These are phyloP conservation scores for Rhodeus uyekii DNA, from an alignment of 2,797 vertebrate species.

Conservation along the genomic window DNA sequence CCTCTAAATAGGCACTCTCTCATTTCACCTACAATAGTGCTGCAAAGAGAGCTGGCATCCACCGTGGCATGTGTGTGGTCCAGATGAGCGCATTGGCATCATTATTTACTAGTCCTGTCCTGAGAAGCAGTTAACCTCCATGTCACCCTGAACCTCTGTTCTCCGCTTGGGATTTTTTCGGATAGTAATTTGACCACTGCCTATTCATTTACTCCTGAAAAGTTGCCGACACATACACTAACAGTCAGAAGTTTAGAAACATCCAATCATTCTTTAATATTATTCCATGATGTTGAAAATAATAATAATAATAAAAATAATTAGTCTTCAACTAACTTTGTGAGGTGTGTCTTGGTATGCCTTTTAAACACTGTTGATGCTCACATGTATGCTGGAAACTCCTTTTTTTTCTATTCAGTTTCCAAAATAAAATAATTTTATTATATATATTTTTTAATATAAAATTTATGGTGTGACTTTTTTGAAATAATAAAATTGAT, in stretches of 20 bases:
- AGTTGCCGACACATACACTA: background rate
- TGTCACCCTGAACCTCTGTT: slow-evolving; percentile 18
- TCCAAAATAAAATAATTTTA: background rate
- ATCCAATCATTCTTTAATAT: background rate
- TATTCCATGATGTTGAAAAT: background rate
- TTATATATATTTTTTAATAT: too few relatives aligned
- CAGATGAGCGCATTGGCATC: background rate
- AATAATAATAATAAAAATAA: background rate
- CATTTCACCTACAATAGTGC: background rate
- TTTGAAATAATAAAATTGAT: background rate
- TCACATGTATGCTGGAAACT: background rate
- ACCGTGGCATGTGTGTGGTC: slow-evolving; percentile 29
- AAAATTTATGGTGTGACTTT: too few relatives aligned
- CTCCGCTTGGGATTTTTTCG: background rate
- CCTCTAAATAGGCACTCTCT: slow-evolving; percentile 25
- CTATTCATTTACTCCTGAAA: slow-evolving; percentile 19
- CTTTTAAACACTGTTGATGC: background rate
- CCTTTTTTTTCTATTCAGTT: background rate
- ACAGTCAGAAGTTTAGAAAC: background rate
- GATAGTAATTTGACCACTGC: slow-evolving; percentile 11
- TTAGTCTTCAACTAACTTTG: background rate
- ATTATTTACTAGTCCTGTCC: background rate
- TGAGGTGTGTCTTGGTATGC: background rate
- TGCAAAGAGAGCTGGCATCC: slow-evolving; percentile 12
- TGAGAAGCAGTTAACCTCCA: slow-evolving; percentile 24